Conservation (phyloP, 2,113 vertebrate genomes). For the Bubalus kerabau region DNA sequence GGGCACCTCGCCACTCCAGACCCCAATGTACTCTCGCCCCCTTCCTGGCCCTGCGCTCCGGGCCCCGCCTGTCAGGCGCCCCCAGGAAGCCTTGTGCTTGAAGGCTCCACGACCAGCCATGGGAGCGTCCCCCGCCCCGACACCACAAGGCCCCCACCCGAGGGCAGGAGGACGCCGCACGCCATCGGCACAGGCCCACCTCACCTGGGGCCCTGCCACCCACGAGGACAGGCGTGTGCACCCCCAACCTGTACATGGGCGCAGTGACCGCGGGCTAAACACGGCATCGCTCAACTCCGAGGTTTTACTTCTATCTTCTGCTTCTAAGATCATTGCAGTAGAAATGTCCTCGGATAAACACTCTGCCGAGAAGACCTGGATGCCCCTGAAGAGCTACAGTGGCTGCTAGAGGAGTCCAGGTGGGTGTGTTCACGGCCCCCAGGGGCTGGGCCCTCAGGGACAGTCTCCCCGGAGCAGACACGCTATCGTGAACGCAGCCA, state of each 20-base stretch:
- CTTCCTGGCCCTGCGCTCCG: rapidly evolving
- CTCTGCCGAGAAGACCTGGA: rapidly evolving
- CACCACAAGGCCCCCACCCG: rapidly evolving
- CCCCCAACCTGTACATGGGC: neutral
- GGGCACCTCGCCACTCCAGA: neutral
- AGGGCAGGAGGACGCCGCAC: neutral
- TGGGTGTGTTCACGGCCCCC: rapidly evolving
- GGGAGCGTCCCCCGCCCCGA: rapidly evolving
- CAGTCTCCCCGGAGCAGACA: neutral
- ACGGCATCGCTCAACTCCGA: rapidly evolving
- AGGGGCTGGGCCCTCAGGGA: neutral
- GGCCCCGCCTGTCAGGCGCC: neutral
- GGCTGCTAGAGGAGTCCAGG: neutral
- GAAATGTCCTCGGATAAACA: rapidly evolving
- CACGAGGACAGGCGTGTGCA: rapidly evolving
- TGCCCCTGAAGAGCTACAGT: rapidly evolving
- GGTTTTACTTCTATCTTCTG: rapidly evolving
- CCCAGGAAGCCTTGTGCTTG: neutral
- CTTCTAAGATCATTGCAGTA: rapidly evolving
- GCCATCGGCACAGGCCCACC: neutral
- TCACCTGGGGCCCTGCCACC: neutral
- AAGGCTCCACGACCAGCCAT: neutral
- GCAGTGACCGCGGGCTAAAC: rapidly evolving
- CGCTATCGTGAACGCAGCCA: rapidly evolving
- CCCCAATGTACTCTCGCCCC: too few species aligned